A percentile compares a stretch with the other conserved stretches of the same genome.
These are phyloP conservation scores for Lasius fuliginosus DNA, from an alignment of 2,888 invertebrate species.

Conservation along the genomic window DNA sequence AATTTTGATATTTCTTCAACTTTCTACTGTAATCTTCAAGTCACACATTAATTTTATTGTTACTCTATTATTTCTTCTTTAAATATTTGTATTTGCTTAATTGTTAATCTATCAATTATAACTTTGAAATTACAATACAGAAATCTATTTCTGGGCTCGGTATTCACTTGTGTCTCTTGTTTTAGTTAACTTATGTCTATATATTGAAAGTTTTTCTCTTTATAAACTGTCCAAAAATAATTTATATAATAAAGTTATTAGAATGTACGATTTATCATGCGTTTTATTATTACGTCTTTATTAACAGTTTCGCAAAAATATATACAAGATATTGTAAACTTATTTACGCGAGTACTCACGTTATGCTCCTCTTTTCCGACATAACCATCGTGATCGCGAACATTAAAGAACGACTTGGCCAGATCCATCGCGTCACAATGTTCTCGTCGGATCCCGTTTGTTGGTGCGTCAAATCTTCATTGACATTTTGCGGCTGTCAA, in stretches of 20 bases:
- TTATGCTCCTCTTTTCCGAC: slow-evolving; percentile 94
- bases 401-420: slow-evolving; percentile 96
- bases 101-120: not conserved
- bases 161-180: not conserved
- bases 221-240: not conserved
- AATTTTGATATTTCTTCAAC: not conserved
- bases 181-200: slow-evolving; percentile 1
- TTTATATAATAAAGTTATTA: not conserved
- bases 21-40: not conserved
- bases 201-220: not conserved
- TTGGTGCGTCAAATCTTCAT: slow-evolving; percentile 6
- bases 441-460: not conserved
- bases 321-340: not conserved
- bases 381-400: slow-evolving; percentile 95
- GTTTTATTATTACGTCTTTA: not conserved
- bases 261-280: not conserved
- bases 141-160: slow-evolving; percentile 30
- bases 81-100: not conserved
- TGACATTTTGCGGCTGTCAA: slow-evolving; percentile 19
- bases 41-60: not conserved
- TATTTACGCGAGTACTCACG: slow-evolving; percentile 86
- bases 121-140: slow-evolving; percentile 5
- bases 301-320: slow-evolving; percentile 6
- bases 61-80: not conserved
- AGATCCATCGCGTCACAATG: slow-evolving; percentile 91